These are phyloP conservation scores for Dendroctonus ponderosae DNA, from an alignment of 1,140 invertebrate species.

Conservation along the genomic window DNA sequence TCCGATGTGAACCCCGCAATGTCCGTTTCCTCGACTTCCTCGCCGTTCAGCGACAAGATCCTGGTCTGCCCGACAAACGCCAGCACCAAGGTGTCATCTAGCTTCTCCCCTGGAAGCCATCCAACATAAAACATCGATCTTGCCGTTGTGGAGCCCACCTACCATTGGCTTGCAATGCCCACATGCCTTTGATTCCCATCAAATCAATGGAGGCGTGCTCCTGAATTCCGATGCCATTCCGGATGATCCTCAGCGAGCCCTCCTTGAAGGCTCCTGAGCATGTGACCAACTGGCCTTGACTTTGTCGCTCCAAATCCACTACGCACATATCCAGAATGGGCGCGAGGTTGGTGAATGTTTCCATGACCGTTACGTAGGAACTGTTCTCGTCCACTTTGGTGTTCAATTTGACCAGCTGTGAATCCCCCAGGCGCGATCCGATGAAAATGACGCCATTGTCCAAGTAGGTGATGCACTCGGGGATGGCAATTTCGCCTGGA, in stretches of 20 bases:
- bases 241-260: conserved; percentile 93
- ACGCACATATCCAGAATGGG: conserved; percentile 98
- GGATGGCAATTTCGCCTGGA: conserved; percentile 89
- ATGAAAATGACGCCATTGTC: conserved; percentile 98
- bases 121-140: neutral
- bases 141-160: conserved; percentile 29
- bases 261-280: conserved; percentile 98
- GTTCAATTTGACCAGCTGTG: conserved; percentile 90
- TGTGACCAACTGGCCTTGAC: conserved; percentile 96
- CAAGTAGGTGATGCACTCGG: conserved; percentile 97
- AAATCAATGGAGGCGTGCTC: conserved; percentile 97
- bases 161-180: conserved; percentile 77
- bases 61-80: conserved; percentile 94
- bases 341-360: conserved; percentile 95
- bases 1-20: conserved; percentile 84
- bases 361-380: conserved; percentile 91
- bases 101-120: conserved; percentile 52
- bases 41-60: conserved; percentile 83
- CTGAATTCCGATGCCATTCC: conserved; percentile 91
- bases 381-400: conserved; percentile 80
- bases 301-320: conserved; percentile 93
- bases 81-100: conserved; percentile 88
- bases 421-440: conserved; percentile 94
- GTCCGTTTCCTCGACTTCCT: conserved; percentile 97
- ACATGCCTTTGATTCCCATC: conserved; percentile 95